Percentiles rank a stretch among this genome's conserved stretches.
Conservation (phyloP, 2,888 invertebrate species). For the Toxonevra muliebris region DNA sequence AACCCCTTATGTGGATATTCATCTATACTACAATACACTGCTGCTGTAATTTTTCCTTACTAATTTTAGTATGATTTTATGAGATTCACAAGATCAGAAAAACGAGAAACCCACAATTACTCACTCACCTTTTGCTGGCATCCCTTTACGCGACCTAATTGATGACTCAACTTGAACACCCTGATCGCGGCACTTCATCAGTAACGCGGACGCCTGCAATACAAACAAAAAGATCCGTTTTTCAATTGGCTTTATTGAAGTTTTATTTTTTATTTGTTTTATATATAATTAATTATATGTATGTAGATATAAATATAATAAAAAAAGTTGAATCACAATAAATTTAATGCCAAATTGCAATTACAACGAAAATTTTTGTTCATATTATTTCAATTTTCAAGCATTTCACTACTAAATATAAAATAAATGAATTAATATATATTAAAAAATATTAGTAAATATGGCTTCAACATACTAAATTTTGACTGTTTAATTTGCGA, state of each 20-base stretch:
- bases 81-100: background rate
- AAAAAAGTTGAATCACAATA: slow-evolving; percentile 27
- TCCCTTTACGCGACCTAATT: background rate
- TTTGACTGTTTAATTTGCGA: slow-evolving; percentile 39
- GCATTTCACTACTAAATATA: slow-evolving; percentile 10
- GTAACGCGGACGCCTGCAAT: slow-evolving; percentile 37
- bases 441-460: slow-evolving; percentile 11
- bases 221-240: slow-evolving; percentile 28
- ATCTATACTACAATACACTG: no score
- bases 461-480: slow-evolving; percentile 42
- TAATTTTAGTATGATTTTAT: no score
- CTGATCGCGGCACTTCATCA: slow-evolving; percentile 38
- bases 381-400: slow-evolving; percentile 10
- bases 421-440: background rate
- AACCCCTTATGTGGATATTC: no score
- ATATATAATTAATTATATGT: slow-evolving; percentile 11
- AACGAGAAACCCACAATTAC: background rate
- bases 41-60: no score
- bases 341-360: slow-evolving; percentile 34
- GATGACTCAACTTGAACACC: slow-evolving; percentile 37
- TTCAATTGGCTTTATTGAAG: background rate
- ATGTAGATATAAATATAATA: slow-evolving; percentile 9
- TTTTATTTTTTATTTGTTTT: slow-evolving; percentile 24
- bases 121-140: background rate
- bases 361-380: slow-evolving; percentile 33